phyloP scores from a whole-genome alignment of 2,888 invertebrate species.

The Caenorhabditis sinica region DNA sequence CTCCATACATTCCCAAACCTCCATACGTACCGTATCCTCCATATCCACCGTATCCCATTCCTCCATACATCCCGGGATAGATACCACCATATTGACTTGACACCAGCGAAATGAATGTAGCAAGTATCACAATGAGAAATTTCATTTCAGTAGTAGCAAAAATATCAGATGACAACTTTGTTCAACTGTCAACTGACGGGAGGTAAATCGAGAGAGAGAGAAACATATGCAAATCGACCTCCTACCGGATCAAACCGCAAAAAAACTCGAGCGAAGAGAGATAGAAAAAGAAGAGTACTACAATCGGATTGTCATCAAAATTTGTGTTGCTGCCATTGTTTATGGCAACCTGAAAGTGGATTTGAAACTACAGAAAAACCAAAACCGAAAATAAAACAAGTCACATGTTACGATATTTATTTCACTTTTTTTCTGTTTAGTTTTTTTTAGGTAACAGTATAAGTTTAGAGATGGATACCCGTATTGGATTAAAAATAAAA shows the following conservation, averaged over 20 bases:
- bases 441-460: constrained; percentile 2
- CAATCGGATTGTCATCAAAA: constrained; percentile 31
- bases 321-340: constrained; percentile 2
- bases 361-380: constrained; percentile 19
- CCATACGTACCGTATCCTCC: constrained; percentile 44
- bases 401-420: constrained; percentile 17
- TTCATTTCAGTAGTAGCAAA: constrained; percentile 19
- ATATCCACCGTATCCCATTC: constrained; percentile 43
- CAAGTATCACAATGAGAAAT: background rate
- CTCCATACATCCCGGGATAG: constrained; percentile 58
- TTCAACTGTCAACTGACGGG: constrained; percentile 15
- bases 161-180: constrained; percentile 13
- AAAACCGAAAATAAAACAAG: background rate
- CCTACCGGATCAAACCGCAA: constrained; percentile 50
- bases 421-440: constrained; percentile 3
- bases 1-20: constrained; percentile 50
- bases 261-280: background rate
- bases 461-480: constrained; percentile 18
- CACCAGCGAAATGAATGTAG: background rate
- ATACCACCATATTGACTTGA: constrained; percentile 46
- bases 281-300: background rate
- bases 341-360: background rate
- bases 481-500: background rate
- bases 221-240: constrained; percentile 60
- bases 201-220: background rate